These are phyloP conservation scores for Melieria picta DNA, from an alignment of 2,888 invertebrate genomes.

Conservation along the genomic window DNA sequence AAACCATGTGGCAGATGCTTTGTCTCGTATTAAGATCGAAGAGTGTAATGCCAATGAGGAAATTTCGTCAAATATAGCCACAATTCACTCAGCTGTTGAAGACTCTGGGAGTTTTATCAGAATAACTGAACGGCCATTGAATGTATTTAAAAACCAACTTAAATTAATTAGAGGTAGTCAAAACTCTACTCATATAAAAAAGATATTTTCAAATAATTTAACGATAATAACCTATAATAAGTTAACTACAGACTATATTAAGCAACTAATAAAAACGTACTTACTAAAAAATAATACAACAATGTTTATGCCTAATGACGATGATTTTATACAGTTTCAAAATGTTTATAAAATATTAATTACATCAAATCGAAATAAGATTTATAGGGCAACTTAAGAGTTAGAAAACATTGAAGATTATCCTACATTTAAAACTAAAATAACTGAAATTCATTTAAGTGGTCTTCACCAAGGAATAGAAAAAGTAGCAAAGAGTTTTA, in stretches of 20 bases:
- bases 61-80: not conserved
- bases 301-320: constrained; percentile 14
- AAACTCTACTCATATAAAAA: not conserved
- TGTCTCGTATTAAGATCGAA: constrained; percentile 25
- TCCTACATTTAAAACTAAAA: constrained; percentile 14
- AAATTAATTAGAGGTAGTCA: constrained; percentile 16
- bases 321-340: constrained; percentile 9
- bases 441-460: constrained; percentile 13
- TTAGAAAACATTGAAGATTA: constrained; percentile 8
- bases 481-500: constrained; percentile 17
- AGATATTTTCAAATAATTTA: constrained; percentile 25
- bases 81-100: constrained; percentile 22
- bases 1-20: constrained; percentile 26
- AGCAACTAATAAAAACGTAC: constrained; percentile 1
- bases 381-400: not conserved
- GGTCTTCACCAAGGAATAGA: constrained; percentile 21
- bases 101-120: constrained; percentile 1
- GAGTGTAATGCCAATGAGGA: constrained; percentile 18
- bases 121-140: no score
- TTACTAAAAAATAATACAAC: not conserved
- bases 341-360: constrained; percentile 12
- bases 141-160: constrained; percentile 17
- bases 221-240: constrained; percentile 20
- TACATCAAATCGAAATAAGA: not conserved
- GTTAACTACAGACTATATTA: constrained; percentile 6